Evolutionary conservation across 2,113 vertebrate species (phyloP), one percentile per base, ranked within the genome.

Genomic region (Aphyosemion australe): DNA sequence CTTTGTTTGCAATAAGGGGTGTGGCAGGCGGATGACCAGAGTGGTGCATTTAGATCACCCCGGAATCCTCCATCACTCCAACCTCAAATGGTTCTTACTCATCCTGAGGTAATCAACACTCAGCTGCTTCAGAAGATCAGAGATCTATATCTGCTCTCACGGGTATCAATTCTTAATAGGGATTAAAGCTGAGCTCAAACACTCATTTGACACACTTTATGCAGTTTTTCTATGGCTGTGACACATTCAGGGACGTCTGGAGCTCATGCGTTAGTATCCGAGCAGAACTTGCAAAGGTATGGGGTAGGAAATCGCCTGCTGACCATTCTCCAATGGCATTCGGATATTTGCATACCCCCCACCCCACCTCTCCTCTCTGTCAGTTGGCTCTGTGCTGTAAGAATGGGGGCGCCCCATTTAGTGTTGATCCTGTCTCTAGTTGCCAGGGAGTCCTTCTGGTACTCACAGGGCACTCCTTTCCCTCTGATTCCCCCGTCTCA

Each of bases 401-500:
- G 84, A 85, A 83, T 79, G 73, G 82, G 61, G 87, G 72, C 6
- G 69, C 72, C 76, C 78, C 83, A 72, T 86, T 89, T 83, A 79
- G 78, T 67, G 83, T 72, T 68, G 74, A 78, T 85, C 72, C 84
- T 66, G 76, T 78, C 80, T 75, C 58, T 14, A 43, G 89, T 90
- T 90, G 85, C 87, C 89, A 89, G 74, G 89, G 88, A 87, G 82
- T 81, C 82, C 83, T 82, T 81, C 78, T 82, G 70, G 79, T 85
- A 82, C 84, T 87, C 87, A 78, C 69, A 83, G 65, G 81, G 83
- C 79, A 69, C 72, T 78, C 78, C 76, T 68, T 63, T 16, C 32
- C 61, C 50, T 76, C 61, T 1, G 32, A 65, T 59, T 50, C 72
- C 65, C 76, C 61, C 59, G 47, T 42, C 55, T 58, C 2, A 11